These are phyloP conservation scores for Drosophila pseudotakahashii DNA, from an alignment of 2,888 invertebrate genomes.

Conservation along the genomic window DNA sequence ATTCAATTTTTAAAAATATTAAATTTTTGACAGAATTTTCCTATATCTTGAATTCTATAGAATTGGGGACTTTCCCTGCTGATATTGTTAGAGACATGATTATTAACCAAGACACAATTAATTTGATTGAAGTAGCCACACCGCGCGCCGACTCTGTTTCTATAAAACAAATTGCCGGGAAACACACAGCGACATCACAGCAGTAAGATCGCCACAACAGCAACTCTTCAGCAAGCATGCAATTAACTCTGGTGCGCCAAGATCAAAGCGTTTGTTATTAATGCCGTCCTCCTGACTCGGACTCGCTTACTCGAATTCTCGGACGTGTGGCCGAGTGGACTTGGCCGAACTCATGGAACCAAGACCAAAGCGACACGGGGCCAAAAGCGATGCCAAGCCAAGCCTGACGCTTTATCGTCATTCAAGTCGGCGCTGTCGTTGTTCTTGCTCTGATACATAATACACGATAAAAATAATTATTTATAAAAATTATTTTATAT, in stretches of 20 bases:
- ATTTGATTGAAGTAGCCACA: slow-evolving; percentile 84
- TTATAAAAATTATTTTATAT: too few relatives aligned
- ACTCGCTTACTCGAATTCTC: slow-evolving; percentile 8
- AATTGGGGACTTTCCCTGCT: background rate
- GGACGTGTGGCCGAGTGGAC: slow-evolving; percentile 3
- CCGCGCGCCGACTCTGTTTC: slow-evolving; percentile 74
- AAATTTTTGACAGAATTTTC: too few relatives aligned
- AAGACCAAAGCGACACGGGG: slow-evolving; percentile 2
- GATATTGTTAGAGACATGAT: slow-evolving; percentile 14
- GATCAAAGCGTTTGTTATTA: slow-evolving; percentile 83
- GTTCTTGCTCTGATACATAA: background rate
- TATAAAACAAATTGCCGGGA: slow-evolving; percentile 72
- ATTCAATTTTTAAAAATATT: too few relatives aligned
- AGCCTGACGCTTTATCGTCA: slow-evolving; percentile 45
- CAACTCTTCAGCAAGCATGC: slow-evolving; percentile 80
- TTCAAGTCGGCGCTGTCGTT: slow-evolving; percentile 23
- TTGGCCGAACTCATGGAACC: slow-evolving; percentile 17
- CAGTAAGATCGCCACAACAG: slow-evolving; percentile 45
- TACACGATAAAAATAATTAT: slow-evolving; percentile 10
- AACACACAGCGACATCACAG: slow-evolving; percentile 34
- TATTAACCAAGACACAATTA: slow-evolving; percentile 69
- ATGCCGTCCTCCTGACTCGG: slow-evolving; percentile 63
- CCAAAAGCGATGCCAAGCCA: slow-evolving; percentile 21
- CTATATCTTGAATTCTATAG: too few relatives aligned
- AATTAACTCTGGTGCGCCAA: slow-evolving; percentile 82